These are phyloP conservation scores for Gryon sp. DNA, from an alignment of 1,140 invertebrate genomes.

Conservation along the genomic window DNA sequence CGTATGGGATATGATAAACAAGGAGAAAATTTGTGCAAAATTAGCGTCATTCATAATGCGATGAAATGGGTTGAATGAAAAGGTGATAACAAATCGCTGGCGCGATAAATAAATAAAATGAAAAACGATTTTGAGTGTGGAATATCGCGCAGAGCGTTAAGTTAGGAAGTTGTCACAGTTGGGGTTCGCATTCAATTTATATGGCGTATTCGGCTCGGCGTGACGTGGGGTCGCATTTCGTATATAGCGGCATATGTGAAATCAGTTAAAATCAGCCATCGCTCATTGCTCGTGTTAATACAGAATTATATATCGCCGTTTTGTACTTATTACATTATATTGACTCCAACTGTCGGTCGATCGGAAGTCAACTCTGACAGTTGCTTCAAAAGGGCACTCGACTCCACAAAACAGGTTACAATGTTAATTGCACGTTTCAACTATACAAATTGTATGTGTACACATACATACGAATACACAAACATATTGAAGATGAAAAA, in stretches of 20 bases:
- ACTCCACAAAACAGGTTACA: constrained; percentile 56
- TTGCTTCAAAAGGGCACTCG: constrained; percentile 55
- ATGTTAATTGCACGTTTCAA: constrained; percentile 55
- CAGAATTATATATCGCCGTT: constrained; percentile 60
- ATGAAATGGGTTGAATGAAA: constrained; percentile 28
- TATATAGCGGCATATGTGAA: constrained; percentile 68
- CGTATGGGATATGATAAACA: too few species aligned
- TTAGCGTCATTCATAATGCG: not conserved
- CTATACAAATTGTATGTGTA: constrained; percentile 29
- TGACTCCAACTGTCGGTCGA: constrained; percentile 71
- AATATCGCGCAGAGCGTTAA: constrained; percentile 45
- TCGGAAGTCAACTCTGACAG: constrained; percentile 65
- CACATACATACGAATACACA: too few species aligned
- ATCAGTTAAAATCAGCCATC: constrained; percentile 69
- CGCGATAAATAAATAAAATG: constrained; percentile 46
- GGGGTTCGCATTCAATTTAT: constrained; percentile 63
- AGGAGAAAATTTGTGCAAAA: not conserved
- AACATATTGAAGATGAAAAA: constrained; percentile 52
- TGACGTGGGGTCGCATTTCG: constrained; percentile 62
- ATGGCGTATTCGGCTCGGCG: constrained; percentile 51
- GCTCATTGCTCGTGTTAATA: constrained; percentile 62
- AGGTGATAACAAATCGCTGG: constrained; percentile 35
- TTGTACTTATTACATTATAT: constrained; percentile 63
- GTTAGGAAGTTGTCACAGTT: constrained; percentile 64
- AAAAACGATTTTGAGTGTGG: constrained; percentile 52